phyloP scores from a whole-genome alignment of 2,797 vertebrate species.

The Lithobates pipiens region DNA sequence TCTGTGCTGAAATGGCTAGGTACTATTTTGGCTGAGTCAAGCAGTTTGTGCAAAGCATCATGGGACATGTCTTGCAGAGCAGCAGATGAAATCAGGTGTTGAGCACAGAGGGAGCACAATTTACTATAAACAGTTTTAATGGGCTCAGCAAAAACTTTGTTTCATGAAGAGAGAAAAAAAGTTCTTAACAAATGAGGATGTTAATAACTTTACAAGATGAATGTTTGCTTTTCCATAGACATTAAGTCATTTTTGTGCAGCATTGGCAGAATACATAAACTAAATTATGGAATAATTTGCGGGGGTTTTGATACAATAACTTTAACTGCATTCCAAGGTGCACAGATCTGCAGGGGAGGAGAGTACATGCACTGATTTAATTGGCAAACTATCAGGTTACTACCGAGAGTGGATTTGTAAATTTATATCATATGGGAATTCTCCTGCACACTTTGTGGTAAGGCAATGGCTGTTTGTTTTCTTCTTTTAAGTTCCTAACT shows the following conservation, averaged over 20 bases:
- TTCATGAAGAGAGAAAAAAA: conserved; percentile 69
- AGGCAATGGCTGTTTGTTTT: conserved; percentile 10
- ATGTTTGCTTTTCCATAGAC: conserved; percentile 75
- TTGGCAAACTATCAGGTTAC: conserved; percentile 38
- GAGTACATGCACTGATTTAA: conserved; percentile 63
- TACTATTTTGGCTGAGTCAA: conserved; percentile 81
- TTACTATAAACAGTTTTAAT: conserved; percentile 72
- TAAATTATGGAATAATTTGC: conserved; percentile 84
- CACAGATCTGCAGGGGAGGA: conserved; percentile 70
- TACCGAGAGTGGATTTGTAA: conserved; percentile 20
- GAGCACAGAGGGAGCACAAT: conserved; percentile 73
- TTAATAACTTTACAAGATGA: conserved; percentile 80
- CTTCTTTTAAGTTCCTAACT: background rate
- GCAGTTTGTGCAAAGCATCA: conserved; percentile 77
- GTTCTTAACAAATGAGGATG: conserved; percentile 64
- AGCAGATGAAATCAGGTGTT: conserved; percentile 80
- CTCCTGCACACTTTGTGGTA: conserved; percentile 21
- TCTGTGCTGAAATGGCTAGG: conserved; percentile 72
- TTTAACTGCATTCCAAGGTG: conserved; percentile 73
- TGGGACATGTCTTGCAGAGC: conserved; percentile 74
- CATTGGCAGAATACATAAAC: conserved; percentile 77
- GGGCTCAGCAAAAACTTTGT: conserved; percentile 81
- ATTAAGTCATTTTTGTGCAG: conserved; percentile 80
- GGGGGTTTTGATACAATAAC: conserved; percentile 78
- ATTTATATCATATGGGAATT: conserved; percentile 38